Evolutionary conservation across 2,888 invertebrate species (phyloP), one percentile per base, ranked within the genome.

Genomic region (Gibbula magus): DNA sequence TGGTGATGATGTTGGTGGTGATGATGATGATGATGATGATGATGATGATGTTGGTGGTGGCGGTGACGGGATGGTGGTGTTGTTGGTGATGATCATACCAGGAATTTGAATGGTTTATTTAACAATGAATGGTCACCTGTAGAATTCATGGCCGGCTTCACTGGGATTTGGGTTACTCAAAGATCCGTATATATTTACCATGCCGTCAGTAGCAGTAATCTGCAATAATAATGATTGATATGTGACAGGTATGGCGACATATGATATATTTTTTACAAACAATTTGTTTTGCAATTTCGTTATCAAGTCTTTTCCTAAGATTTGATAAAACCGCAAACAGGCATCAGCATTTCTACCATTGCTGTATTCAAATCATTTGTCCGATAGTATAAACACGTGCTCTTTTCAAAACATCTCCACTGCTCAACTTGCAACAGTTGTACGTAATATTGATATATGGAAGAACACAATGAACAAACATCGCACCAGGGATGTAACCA

Each of bases 121-220:
- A 8, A 45, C 3, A 22, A 20, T 3, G 22, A 20, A 0, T 18
- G 16, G 18, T 10, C 20, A 66, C 29, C 77, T 77, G 25, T 53
- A 53, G 56, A 82, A 79, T 45, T 81, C 80, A 22, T 74, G 56
- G 66, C 74, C 76, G 10, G 77, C 81, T 3, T 81, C 52, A 77
- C 79, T 86, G 8, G 87, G 87, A n/a, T 80, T 79, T 20, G 84
- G 82, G 52, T 78, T 79, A n/a, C 81, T 77, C 51, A 83, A 80
- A 3, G 86, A 85, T 0, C 87, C 88, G 75, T 82, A 88, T 0
- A 87, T 79, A 18, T 81, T 70, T 10, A 87, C 81, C 0, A 61
- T 52, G 8, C 87, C 87, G 16, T 82, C 75, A 20, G 74, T n/a
- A 1, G 79, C 76, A 20, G 67, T 45, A 10, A 82, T 77, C 82